Evolutionary conservation across 2,888 invertebrate species (phyloP).

Genomic region (Trileptium ribeirensis): DNA sequence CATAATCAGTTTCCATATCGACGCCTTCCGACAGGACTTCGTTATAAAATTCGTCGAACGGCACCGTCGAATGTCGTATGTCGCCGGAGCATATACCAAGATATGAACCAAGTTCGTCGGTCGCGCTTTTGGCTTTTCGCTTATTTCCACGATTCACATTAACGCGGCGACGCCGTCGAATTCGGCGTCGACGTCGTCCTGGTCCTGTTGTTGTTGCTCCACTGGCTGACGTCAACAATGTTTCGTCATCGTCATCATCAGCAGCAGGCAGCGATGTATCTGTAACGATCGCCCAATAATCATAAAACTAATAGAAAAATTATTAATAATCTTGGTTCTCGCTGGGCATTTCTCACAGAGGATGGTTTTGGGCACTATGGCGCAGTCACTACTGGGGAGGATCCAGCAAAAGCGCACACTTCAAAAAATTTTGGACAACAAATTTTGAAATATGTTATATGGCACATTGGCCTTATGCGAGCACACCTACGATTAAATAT

Average conservation of each 20-base stretch:
- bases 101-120: neutral
- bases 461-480: no score
- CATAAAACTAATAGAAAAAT: no score
- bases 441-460: no score
- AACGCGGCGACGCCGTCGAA: neutral
- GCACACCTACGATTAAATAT: no score
- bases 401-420: no score
- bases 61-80: slow-evolving; percentile 72
- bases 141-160: neutral
- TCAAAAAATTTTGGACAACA: no score
- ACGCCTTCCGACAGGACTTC: slow-evolving; percentile 83
- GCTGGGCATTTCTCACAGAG: no score
- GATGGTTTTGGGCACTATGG: no score
- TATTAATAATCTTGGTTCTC: no score
- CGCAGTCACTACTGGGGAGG: no score
- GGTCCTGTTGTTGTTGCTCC: neutral
- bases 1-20: slow-evolving; percentile 88
- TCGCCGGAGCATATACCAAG: slow-evolving; percentile 70
- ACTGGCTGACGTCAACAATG: neutral
- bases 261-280: no score
- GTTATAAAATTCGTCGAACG: slow-evolving; percentile 85
- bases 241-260: neutral
- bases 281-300: no score
- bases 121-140: neutral
- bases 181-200: neutral